Evolutionary conservation across 2,113 vertebrate genomes (phyloP).

Genomic region (Butastur rufipennis): DNA sequence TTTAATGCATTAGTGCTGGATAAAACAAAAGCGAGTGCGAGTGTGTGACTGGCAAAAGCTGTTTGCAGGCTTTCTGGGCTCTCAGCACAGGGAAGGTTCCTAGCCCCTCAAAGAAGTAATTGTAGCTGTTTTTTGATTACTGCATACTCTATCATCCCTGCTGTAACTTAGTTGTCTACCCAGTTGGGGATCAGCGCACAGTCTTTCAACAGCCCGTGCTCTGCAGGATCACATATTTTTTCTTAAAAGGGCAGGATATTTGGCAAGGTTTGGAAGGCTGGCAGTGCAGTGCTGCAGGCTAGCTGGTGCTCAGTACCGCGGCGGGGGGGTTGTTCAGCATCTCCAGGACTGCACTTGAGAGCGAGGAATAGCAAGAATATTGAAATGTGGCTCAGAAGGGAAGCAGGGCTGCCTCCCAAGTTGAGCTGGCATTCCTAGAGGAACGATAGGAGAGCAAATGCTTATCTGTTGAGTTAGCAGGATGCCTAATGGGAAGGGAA

Average conservation of each 20-base stretch:
- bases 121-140: background rate
- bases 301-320: background rate
- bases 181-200: background rate
- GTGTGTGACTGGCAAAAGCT: background rate
- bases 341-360: background rate
- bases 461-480: slow-evolving; percentile 3
- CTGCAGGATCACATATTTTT: background rate
- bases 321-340: background rate
- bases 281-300: background rate
- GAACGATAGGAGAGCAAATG: background rate
- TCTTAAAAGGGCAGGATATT: background rate
- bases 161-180: background rate
- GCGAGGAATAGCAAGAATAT: fast-evolving
- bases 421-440: background rate
- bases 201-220: background rate
- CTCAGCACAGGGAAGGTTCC: background rate
- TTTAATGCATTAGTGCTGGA: background rate
- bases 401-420: background rate
- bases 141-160: background rate
- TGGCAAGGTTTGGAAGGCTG: background rate
- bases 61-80: background rate
- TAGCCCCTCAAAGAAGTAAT: background rate
- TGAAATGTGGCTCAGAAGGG: background rate
- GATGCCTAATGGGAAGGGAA: slow-evolving; percentile 9
- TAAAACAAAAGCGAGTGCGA: background rate